Percentiles rank a stretch among this genome's conserved stretches.
Evolutionary conservation across 1,140 invertebrate genomes (phyloP).

Genomic region (Whitmania pigra): DNA sequence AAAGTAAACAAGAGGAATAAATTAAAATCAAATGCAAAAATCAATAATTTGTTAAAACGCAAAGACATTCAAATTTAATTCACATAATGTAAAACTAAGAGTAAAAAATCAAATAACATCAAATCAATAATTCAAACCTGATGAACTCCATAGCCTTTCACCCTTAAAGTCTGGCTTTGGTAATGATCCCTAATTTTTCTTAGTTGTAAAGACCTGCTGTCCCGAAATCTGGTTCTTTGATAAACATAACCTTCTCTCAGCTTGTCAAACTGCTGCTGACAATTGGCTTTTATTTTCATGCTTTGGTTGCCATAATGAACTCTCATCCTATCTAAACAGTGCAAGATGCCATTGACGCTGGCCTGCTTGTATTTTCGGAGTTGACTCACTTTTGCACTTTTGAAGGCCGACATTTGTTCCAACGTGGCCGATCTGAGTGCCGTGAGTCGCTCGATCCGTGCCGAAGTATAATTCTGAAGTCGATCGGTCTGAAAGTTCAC

Average conservation of each 20-base stretch:
- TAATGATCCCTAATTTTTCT: conserved; percentile 87
- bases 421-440: conserved; percentile 17
- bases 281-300: conserved; percentile 77
- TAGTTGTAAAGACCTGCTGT: conserved; percentile 53
- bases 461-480: conserved; percentile 15
- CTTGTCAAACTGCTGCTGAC: conserved; percentile 78
- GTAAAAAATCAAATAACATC: neutral
- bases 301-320: conserved; percentile 85
- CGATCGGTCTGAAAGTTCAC: conserved; percentile 16
- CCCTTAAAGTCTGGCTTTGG: conserved; percentile 80
- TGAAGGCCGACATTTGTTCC: conserved; percentile 26
- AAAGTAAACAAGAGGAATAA: neutral
- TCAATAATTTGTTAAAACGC: neutral
- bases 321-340: conserved; percentile 64
- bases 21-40: neutral
- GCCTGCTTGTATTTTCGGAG: conserved; percentile 24
- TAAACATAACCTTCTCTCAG: conserved; percentile 76
- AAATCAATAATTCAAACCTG: conserved; percentile 50
- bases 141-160: conserved; percentile 81
- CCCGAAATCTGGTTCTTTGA: conserved; percentile 46
- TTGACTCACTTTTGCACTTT: conserved; percentile 58
- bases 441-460: conserved; percentile 13
- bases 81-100: neutral
- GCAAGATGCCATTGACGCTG: conserved; percentile 38
- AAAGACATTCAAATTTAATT: too few species aligned